A percentile compares a stretch with the other conserved stretches of the same genome.
These are phyloP conservation scores for Athene noctua DNA, from an alignment of 2,113 vertebrate species.

Conservation along the genomic window DNA sequence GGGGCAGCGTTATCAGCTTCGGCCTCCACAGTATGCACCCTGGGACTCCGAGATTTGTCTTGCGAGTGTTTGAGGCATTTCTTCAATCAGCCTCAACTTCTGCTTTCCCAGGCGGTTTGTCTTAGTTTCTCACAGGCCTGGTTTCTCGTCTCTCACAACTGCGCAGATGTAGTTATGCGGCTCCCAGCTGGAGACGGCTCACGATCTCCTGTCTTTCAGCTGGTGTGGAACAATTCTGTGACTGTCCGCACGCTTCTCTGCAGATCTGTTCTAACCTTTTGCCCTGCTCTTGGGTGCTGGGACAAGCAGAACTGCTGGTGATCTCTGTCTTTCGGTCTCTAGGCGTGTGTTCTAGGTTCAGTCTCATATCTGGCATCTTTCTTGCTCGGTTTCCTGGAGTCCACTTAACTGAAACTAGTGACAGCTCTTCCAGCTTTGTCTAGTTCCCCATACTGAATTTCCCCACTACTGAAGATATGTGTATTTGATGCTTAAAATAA, in stretches of 20 bases:
- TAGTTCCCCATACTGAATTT: not conserved
- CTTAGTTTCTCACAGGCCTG: too few species aligned
- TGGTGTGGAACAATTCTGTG: not conserved
- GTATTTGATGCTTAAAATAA: not conserved
- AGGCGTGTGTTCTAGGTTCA: not conserved
- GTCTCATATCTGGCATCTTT: not conserved
- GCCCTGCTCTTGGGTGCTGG: not conserved
- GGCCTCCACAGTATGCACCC: too few species aligned
- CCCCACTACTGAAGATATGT: not conserved
- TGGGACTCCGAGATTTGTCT: too few species aligned
- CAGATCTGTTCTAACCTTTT: not conserved
- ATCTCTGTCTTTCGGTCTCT: not conserved
- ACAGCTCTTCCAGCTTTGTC: not conserved
- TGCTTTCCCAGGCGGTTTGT: too few species aligned
- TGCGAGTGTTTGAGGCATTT: too few species aligned
- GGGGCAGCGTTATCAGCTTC: too few species aligned
- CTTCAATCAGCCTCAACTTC: too few species aligned
- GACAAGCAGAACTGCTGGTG: not conserved
- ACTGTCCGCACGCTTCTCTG: not conserved
- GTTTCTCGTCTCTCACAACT: too few species aligned
- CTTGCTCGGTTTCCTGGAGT: not conserved
- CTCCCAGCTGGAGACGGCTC: not conserved
- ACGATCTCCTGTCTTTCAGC: not conserved
- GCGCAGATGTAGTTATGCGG: too few species aligned
- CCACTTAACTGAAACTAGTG: not conserved